Percentiles rank a stretch among this genome's conserved stretches.
These are phyloP conservation scores for Todiramphus saurophagus DNA, from an alignment of 2,113 vertebrate species.

Conservation along the genomic window DNA sequence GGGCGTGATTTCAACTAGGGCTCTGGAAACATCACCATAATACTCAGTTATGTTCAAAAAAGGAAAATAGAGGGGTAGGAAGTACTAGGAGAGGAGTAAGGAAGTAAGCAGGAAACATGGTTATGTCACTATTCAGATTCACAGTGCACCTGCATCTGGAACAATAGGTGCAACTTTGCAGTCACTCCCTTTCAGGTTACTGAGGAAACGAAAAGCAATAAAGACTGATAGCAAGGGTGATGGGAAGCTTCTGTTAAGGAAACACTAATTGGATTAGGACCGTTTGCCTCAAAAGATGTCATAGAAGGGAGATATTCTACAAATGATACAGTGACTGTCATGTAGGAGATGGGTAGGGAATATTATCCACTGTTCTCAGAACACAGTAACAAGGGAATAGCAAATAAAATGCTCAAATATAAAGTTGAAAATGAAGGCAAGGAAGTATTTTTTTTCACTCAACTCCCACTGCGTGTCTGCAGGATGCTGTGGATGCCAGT, in stretches of 20 bases:
- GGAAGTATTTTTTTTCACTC: not conserved
- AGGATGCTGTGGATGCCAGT: not conserved
- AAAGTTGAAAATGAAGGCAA: not conserved
- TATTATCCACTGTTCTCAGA: not conserved
- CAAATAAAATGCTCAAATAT: not conserved
- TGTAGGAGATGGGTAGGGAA: not conserved
- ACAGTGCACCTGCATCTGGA: constrained; percentile 31
- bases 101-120: constrained; percentile 29
- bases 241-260: not conserved
- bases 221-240: not conserved
- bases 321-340: not conserved
- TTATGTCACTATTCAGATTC: not conserved
- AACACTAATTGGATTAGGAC: not conserved
- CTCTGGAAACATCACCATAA: not conserved
- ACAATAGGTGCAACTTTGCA: not conserved
- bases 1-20: not conserved
- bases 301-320: not conserved
- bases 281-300: not conserved
- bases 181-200: not conserved
- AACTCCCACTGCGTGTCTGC: not conserved
- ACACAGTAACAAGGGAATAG: not conserved
- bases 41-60: not conserved
- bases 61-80: not conserved
- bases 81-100: not conserved
- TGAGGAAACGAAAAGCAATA: constrained; percentile 28